Evolutionary conservation across 2,797 vertebrate genomes (phyloP), one percentile per base, ranked within the genome.

Genomic region (Channallabes apus): DNA sequence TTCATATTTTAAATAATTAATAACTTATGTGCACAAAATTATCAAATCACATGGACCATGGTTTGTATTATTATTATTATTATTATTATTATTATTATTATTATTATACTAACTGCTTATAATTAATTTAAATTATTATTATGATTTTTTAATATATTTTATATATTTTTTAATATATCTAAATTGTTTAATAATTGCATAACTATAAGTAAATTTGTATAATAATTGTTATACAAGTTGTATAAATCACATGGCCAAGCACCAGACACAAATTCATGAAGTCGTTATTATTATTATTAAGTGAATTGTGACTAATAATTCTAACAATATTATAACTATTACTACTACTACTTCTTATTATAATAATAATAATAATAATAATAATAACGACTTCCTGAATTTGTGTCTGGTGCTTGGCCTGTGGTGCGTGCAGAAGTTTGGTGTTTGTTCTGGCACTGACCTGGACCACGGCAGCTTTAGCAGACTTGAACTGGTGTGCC

Each of bases 361-460:
- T 54, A 46, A 4, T 58, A 76, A 1, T 58, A 58, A 1, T 76
- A 76, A 3, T 76, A 56, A 18, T 76, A 11, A 59, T 29, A 82
- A 62, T 29, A 73, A 62, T 32, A 62, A 20, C 17, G 35, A 46
- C 17, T 62, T 29, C 32, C 3, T 41, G 32, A 62, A 76, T 62
- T 75, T 32, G 59, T 38, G 71, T 32, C 41, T 64, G n/a, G 41
- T 83, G 82, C 27, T 56, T 46, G 65, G 56, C 58, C 69, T 9
- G 2, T 75, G 59, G 46, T 46, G 67, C 67, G 86, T 86, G 80
- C 84, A 87, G 82, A 84, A 87, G 82, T 80, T 84, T 71, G 80
- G 14, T 85, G 75, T 82, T 80, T 87, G 83, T 76, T 83, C 80
- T 86, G 75, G 86, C 69, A 61, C 4, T 4, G 24, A 76, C 32